These are phyloP conservation scores for Dipodomys stephensi DNA, from an alignment of 2,113 vertebrate genomes.

Conservation along the genomic window DNA sequence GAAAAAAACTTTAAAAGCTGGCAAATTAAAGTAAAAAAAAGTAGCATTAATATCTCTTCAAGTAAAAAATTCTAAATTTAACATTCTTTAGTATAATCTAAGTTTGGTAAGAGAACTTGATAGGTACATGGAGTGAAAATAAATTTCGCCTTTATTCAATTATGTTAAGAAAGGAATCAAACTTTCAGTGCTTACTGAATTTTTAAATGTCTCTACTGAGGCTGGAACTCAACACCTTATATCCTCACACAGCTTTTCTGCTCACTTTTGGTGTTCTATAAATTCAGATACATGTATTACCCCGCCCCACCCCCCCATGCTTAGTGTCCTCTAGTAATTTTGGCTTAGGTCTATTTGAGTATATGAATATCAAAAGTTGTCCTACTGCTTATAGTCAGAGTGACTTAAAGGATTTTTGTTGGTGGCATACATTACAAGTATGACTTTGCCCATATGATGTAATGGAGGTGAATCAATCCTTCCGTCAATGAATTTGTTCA, in stretches of 20 bases:
- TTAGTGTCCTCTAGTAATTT: not conserved
- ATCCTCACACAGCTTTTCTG: too few relatives aligned
- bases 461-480: not conserved
- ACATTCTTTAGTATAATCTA: not conserved
- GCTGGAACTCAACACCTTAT: too few relatives aligned
- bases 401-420: not conserved
- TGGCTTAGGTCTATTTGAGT: not conserved
- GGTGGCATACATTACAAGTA: too few relatives aligned
- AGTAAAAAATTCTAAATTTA: not conserved
- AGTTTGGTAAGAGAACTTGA: not conserved
- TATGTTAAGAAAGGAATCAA: not conserved
- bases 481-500: fast-evolving
- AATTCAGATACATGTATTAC: too few relatives aligned
- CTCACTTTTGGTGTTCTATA: too few relatives aligned
- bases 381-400: not conserved
- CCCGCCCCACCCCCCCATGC: too few relatives aligned
- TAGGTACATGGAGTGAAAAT: not conserved
- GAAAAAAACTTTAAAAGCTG: not conserved
- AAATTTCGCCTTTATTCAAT: not conserved
- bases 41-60: not conserved
- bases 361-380: not conserved
- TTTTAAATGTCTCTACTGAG: too few relatives aligned
- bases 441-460: fast-evolving
- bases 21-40: not conserved
- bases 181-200: not conserved